Base-by-base conservation (phyloP, 2,113 vertebrate species). In the Trogon surrucura region DNA sequence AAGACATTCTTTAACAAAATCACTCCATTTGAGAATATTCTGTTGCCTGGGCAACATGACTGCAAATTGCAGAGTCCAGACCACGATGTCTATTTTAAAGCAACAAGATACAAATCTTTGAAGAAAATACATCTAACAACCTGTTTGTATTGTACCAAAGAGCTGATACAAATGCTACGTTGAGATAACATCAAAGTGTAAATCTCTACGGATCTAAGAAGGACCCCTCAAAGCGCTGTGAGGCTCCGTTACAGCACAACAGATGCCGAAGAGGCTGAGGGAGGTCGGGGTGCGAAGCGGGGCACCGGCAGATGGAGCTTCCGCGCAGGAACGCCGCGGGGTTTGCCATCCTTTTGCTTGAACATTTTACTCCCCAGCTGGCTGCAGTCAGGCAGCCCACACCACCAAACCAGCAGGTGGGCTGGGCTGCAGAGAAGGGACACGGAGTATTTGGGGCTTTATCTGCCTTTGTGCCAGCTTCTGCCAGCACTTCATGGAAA, bases 31-130 rank as follows among this genome's bases (percentile, higher is more conserved):
- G 74, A 91, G 94, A 80, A 66, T 62, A 53, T 72, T 27, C 84
- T 51, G 94, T 95, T 95, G 88, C 94, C 94, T 5, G 58, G 84
- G 91, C 84, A 93, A 95, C 94, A 6, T 7, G 58, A 61, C 74
- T 77, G 74, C 79, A 77, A 84, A 84, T 51, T 25, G 44, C 53
- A 36, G 69, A 72, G 91, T 48, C 77, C 80, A 67, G 84, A 66
- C 32, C 64, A 41, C 1, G 41, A 50, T 29, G 73, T 7, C 79
- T 85, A 44, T 66, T 91, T 88, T 93, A 95, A 84, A 93, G 91
- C 83, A 80, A 66, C 64, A 32, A 77, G 64, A 91, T 36, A 57
- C 34, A 47, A 47, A 50, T n/a, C 74, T 80, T 20, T 57, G 75
- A 81, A 41, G 74, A 19, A 29, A 85, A 85, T 5, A 34, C 94